Conservation (phyloP, 2,113 vertebrate genomes). For the Paradoxurus hermaphroditus region DNA sequence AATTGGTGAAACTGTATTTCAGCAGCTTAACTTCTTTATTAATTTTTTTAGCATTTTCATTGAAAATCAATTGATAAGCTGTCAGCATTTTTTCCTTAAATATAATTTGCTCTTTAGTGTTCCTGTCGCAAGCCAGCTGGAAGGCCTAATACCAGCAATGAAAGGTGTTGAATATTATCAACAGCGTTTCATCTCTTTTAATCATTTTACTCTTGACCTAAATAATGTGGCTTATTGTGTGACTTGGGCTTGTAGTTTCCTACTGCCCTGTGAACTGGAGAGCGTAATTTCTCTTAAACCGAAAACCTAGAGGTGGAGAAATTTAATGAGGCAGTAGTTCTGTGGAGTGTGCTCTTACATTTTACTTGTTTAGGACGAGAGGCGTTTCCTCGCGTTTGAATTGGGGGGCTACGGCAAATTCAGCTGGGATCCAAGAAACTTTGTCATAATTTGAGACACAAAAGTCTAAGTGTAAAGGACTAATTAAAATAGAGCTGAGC, state of each 20-base stretch:
- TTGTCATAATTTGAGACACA: slow-evolving; percentile 66
- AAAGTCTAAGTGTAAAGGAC: slow-evolving; percentile 44
- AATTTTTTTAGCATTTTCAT: slow-evolving; percentile 93
- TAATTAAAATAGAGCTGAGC: slow-evolving; percentile 44
- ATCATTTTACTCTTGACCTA: slow-evolving; percentile 80
- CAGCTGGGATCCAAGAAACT: slow-evolving; percentile 46
- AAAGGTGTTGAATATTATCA: slow-evolving; percentile 84
- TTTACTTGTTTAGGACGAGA: not conserved
- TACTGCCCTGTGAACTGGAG: slow-evolving; percentile 57
- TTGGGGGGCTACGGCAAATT: slow-evolving; percentile 4
- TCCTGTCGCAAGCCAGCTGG: slow-evolving; percentile 76
- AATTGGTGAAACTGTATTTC: slow-evolving; percentile 97
- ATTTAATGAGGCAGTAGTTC: slow-evolving; percentile 33
- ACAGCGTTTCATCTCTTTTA: slow-evolving; percentile 82
- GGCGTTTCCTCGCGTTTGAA: slow-evolving; percentile 46
- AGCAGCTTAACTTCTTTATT: slow-evolving; percentile 99
- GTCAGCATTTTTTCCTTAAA: slow-evolving; percentile 78
- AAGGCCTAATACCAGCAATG: slow-evolving; percentile 74
- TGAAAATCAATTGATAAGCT: slow-evolving; percentile 89
- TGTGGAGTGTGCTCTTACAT: not conserved
- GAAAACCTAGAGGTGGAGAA: slow-evolving; percentile 39
- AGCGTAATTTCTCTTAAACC: slow-evolving; percentile 17
- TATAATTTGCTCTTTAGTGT: slow-evolving; percentile 76
- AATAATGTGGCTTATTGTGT: slow-evolving; percentile 71
- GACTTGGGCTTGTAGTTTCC: slow-evolving; percentile 65